phyloP scores from a whole-genome alignment of 2,888 invertebrate genomes.

The Ernsta delagoae region DNA sequence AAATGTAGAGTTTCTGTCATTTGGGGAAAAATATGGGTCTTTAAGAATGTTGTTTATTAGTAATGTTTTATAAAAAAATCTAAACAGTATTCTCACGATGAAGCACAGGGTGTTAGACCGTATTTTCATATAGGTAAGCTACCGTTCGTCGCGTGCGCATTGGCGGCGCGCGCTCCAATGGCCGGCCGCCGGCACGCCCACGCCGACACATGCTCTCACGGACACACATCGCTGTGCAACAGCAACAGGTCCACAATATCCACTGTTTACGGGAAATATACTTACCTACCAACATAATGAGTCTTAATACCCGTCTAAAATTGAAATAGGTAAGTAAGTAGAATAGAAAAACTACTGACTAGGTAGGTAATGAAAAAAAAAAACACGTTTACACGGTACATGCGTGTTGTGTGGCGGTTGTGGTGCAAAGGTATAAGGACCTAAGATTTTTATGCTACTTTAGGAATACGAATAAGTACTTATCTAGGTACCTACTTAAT shows the following conservation, averaged over 20 bases:
- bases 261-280: too few species aligned
- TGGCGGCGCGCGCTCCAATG: constrained; percentile 77
- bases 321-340: background rate
- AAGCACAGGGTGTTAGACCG: background rate
- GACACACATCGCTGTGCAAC: background rate
- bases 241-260: background rate
- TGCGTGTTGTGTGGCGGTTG: too few species aligned
- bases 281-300: too few species aligned
- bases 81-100: background rate
- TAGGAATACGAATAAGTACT: too few species aligned
- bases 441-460: too few species aligned
- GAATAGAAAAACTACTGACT: too few species aligned
- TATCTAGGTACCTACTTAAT: too few species aligned
- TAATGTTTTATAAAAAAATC: background rate
- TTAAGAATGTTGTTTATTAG: background rate
- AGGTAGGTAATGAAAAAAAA: too few species aligned
- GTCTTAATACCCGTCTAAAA: too few species aligned
- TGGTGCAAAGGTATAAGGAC: too few species aligned
- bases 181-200: constrained; percentile 72
- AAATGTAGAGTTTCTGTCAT: background rate
- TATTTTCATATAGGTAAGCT: constrained; percentile 52
- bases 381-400: too few species aligned
- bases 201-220: constrained; percentile 38
- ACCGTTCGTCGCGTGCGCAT: constrained; percentile 80
- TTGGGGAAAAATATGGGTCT: too few species aligned